Base-by-base conservation (phyloP, 1,140 invertebrate species). In the Drosophila triauraria region DNA sequence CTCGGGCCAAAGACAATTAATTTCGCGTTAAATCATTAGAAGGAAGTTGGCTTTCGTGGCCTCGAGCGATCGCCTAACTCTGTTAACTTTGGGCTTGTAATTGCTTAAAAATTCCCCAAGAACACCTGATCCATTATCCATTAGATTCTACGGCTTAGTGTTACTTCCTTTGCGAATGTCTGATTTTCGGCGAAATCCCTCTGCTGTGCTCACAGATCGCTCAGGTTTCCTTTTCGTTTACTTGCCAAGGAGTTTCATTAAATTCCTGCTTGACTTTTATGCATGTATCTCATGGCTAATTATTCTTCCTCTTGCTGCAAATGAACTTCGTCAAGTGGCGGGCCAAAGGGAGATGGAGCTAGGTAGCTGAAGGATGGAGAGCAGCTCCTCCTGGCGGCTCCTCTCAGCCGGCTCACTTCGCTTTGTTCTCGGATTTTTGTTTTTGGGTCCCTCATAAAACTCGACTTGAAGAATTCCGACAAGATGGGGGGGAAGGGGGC, bases 361-460 rank as follows among this genome's bases (percentile, higher is more conserved):
- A 30, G 30, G 17, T 23, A 13, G 46, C 13, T 25, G 46, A 4
- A 15, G 15, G 32, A 38, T 12, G 17, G 20, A 27, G 65, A 50
- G 10, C 20, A 20, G 20, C 20, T 20, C 20, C 20, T 56, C 30
- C 51, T 27, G 5, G 30, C n/a, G 13, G 13, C 57, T 47, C 35
- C 35, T 13, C 10, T 42, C 53, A 13, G 32, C 25, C 15, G 23
- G 23, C 56, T 30, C 23, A 59, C 47, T 75, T 56, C 3, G 43
- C 44, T 58, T 56, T 68, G 62, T 76, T 60, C 65, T 68, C n/a
- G 25, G 23, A 42, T 64, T 77, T 54, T 77, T 76, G 61, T 76
- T 32, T 32, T 38, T 68, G 47, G 63, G 23, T 70, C 58, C 65
- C 76, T 70, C 75, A 78, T 78, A 78, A 78, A 78, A 78, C 68